Evolutionary conservation across 2,888 invertebrate species (phyloP).

Genomic region (Eupithecia dodoneata): DNA sequence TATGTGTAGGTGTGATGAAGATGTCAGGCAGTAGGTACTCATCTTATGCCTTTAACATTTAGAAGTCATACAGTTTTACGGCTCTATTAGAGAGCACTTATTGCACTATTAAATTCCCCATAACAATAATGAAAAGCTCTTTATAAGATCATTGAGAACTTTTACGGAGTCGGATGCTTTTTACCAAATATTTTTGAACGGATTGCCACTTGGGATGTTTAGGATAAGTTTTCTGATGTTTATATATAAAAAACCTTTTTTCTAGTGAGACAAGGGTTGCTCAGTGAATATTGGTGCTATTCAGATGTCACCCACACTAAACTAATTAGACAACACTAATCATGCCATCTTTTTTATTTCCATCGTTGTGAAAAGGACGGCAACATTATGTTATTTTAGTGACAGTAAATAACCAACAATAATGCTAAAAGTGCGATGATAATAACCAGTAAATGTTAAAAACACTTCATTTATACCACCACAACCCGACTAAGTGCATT

Average conservation of each 20-base stretch:
- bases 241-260: neutral
- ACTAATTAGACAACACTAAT: too few species aligned
- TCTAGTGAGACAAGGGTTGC: neutral
- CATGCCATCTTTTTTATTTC: too few species aligned
- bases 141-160: neutral
- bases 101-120: neutral
- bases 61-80: conserved; percentile 33
- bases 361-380: too few species aligned
- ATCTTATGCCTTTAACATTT: conserved; percentile 18
- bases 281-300: neutral
- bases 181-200: neutral
- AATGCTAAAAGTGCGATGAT: neutral
- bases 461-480: conserved; percentile 10
- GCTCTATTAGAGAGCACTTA: conserved; percentile 19
- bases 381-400: neutral
- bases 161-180: conserved; percentile 1
- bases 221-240: neutral
- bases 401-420: neutral
- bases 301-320: too few species aligned
- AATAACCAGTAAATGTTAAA: conserved; percentile 2
- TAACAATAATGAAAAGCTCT: conserved; percentile 2
- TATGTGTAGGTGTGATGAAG: conserved; percentile 24
- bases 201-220: neutral
- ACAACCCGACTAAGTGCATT: conserved; percentile 36
- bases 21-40: conserved; percentile 11